These are phyloP conservation scores for Drosophila seclusa DNA, from an alignment of 2,888 invertebrate species.

Conservation along the genomic window DNA sequence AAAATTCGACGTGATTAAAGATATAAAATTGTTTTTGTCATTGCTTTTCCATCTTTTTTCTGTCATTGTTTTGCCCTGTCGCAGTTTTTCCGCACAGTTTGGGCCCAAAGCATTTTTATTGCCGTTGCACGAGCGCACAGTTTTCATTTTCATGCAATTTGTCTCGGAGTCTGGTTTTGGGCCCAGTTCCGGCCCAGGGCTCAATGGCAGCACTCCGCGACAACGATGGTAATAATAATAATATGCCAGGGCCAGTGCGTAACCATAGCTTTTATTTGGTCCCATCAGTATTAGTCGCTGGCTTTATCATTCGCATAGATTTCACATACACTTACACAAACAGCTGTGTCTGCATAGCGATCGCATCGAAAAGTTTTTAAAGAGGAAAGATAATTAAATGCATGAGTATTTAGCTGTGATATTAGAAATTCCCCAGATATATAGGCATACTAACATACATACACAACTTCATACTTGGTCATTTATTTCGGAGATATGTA, in stretches of 20 bases:
- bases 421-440: neutral
- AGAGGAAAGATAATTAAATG: neutral
- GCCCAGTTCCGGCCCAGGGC: neutral
- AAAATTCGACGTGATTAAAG: conserved; percentile 21
- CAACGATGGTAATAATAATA: conserved; percentile 23
- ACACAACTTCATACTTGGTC: no score
- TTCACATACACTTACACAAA: neutral
- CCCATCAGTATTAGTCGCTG: conserved; percentile 30
- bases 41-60: conserved; percentile 15
- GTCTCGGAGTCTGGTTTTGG: conserved; percentile 37
- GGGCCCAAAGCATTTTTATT: conserved; percentile 70
- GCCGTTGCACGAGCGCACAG: conserved; percentile 56
- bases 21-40: conserved; percentile 5
- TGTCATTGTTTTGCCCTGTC: conserved; percentile 66
- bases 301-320: conserved; percentile 14
- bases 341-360: neutral
- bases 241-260: conserved; percentile 6
- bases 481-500: neutral
- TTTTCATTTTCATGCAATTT: conserved; percentile 72
- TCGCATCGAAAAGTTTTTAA: neutral
- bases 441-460: no score
- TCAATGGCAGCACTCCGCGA: conserved; percentile 7
- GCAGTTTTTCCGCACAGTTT: conserved; percentile 71
- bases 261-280: conserved; percentile 27
- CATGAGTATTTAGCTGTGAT: neutral